phyloP scores from a whole-genome alignment of 2,888 invertebrate genomes.

The Temnothorax ravouxi region DNA sequence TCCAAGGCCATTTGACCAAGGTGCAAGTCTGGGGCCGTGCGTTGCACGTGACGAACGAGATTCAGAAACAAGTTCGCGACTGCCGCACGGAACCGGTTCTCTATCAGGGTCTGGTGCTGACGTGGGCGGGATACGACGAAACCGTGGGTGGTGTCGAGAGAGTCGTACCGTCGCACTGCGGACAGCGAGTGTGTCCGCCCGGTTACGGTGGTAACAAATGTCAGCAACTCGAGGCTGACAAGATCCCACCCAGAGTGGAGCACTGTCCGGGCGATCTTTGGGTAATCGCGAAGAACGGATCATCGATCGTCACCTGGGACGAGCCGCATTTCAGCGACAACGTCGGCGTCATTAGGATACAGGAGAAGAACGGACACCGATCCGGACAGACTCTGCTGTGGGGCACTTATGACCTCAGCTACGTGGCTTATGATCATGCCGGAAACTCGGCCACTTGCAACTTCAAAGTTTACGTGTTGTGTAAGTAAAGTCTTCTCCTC shows the following conservation, averaged over 20 bases:
- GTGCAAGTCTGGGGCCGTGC: slow-evolving; percentile 98
- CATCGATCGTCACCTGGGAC: slow-evolving; percentile 96
- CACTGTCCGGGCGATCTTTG: slow-evolving; percentile 97
- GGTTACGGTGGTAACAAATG: slow-evolving; percentile 96
- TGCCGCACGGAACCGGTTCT: slow-evolving; percentile 97
- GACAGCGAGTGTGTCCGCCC: slow-evolving; percentile 95
- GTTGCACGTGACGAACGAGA: slow-evolving; percentile 95
- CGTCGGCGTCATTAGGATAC: slow-evolving; percentile 92
- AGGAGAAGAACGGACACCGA: slow-evolving; percentile 94
- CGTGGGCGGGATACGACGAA: slow-evolving; percentile 98
- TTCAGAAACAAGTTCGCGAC: slow-evolving; percentile 97
- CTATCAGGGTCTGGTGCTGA: slow-evolving; percentile 94
- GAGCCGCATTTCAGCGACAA: slow-evolving; percentile 97
- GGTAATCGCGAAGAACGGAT: slow-evolving; percentile 97
- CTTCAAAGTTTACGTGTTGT: slow-evolving; percentile 95
- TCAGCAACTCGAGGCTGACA: slow-evolving; percentile 94
- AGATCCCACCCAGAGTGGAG: slow-evolving; percentile 94
- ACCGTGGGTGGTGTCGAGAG: slow-evolving; percentile 96
- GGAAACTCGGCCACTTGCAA: slow-evolving; percentile 97
- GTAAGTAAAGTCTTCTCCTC: slow-evolving; percentile 88
- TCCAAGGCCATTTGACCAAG: slow-evolving; percentile 97
- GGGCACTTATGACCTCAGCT: slow-evolving; percentile 97
- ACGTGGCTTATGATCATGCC: slow-evolving; percentile 96
- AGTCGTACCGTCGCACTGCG: slow-evolving; percentile 96
- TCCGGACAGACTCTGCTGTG: slow-evolving; percentile 96